Conservation (phyloP, 2,797 vertebrate genomes). For the Picus viridis region DNA sequence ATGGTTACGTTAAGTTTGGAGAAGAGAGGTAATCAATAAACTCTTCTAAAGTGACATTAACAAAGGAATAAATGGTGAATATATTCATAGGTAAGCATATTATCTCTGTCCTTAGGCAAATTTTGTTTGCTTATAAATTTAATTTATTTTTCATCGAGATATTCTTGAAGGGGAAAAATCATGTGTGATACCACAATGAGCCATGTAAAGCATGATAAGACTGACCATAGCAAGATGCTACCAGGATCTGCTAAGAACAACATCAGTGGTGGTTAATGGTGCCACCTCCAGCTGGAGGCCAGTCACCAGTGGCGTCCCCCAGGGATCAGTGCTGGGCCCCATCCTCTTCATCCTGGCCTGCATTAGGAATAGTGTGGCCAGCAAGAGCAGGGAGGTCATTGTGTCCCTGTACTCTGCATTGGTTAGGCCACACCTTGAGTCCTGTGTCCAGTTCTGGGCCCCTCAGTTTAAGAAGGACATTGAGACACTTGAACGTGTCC, state of each 20-base stretch:
- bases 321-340: too few species aligned
- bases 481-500: too few species aligned
- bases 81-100: background rate
- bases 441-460: too few species aligned
- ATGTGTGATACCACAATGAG: background rate
- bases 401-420: too few species aligned
- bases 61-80: background rate
- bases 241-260: background rate
- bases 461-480: too few species aligned
- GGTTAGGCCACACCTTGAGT: too few species aligned
- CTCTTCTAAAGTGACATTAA: background rate
- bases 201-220: background rate
- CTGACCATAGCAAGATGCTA: background rate
- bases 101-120: background rate
- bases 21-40: background rate
- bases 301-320: too few species aligned
- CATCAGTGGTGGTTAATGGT: background rate
- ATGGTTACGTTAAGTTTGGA: background rate
- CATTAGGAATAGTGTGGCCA: too few species aligned
- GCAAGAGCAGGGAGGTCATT: too few species aligned
- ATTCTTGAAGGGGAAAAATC: background rate
- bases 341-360: too few species aligned
- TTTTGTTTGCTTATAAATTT: background rate
- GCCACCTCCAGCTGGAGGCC: too few species aligned
- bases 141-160: background rate